A percentile compares a stretch with the other conserved stretches of the same genome.
Evolutionary conservation across 2,888 invertebrate genomes (phyloP).

Genomic region (Drosophila putrida): DNA sequence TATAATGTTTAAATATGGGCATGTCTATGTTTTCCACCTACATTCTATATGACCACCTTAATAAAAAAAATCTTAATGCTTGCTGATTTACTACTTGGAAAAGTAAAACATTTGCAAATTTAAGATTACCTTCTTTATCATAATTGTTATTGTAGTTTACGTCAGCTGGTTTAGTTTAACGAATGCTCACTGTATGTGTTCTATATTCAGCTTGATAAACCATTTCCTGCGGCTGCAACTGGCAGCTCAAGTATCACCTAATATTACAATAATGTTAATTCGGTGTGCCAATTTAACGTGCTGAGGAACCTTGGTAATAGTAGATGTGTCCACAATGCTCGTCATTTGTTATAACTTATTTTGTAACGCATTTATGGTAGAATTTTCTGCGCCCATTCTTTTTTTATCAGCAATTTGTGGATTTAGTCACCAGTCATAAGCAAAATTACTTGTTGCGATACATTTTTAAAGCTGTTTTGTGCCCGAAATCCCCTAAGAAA

Average conservation of each 20-base stretch:
- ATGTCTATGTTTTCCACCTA: too few relatives aligned
- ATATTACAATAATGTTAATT: conserved; percentile 28
- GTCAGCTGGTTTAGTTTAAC: background rate
- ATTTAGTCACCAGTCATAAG: conserved; percentile 25
- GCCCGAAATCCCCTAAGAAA: conserved; percentile 1
- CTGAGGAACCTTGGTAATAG: conserved; percentile 40
- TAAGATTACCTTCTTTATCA: too few relatives aligned
- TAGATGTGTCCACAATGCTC: conserved; percentile 9
- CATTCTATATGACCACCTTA: too few relatives aligned
- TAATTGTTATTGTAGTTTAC: too few relatives aligned
- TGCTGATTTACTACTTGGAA: too few relatives aligned
- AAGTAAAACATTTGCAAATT: too few relatives aligned
- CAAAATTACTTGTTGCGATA: conserved; percentile 16
- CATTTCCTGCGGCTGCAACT: conserved; percentile 54
- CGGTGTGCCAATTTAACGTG: conserved; percentile 32
- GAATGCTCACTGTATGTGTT: conserved; percentile 14
- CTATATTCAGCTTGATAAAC: conserved; percentile 50
- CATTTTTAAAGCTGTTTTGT: conserved; percentile 17
- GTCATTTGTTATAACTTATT: conserved; percentile 1
- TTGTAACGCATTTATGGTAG: background rate
- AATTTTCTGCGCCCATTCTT: background rate
- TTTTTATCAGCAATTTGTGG: conserved; percentile 23
- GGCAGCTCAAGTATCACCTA: conserved; percentile 47
- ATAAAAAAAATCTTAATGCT: too few relatives aligned
- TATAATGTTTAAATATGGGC: too few relatives aligned